Conservation (phyloP, 2,797 vertebrate genomes). For the Lemur catta region DNA sequence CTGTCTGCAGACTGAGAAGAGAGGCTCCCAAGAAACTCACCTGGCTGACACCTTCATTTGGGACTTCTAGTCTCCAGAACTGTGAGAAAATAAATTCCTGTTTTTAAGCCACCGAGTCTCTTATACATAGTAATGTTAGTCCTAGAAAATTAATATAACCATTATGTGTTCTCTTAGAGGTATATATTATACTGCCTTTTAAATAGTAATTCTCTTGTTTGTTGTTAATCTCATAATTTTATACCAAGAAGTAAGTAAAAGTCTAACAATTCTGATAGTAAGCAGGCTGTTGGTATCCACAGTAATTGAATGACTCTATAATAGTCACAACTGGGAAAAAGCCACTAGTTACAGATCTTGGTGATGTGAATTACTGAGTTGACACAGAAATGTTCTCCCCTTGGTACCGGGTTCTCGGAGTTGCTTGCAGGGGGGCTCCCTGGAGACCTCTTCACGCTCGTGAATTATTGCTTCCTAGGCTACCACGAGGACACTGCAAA, state of each 20-base stretch:
- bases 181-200: neutral
- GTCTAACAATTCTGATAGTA: neutral
- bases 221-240: neutral
- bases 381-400: neutral
- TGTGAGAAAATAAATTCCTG: neutral
- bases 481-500: neutral
- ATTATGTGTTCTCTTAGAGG: neutral
- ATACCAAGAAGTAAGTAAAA: neutral
- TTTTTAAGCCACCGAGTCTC: neutral
- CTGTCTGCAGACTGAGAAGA: neutral
- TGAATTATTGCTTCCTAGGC: neutral
- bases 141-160: neutral
- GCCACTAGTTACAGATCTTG: neutral
- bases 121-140: neutral
- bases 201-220: neutral
- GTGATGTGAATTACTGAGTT: neutral
- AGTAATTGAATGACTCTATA: neutral
- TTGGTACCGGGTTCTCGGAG: neutral
- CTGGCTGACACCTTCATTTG: neutral
- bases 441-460: neutral
- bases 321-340: neutral
- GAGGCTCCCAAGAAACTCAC: too few species aligned
- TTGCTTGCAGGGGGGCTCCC: neutral
- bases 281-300: neutral
- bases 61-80: neutral